Evolutionary conservation across 2,797 vertebrate species (phyloP).

Genomic region (Diplodus sargus): DNA sequence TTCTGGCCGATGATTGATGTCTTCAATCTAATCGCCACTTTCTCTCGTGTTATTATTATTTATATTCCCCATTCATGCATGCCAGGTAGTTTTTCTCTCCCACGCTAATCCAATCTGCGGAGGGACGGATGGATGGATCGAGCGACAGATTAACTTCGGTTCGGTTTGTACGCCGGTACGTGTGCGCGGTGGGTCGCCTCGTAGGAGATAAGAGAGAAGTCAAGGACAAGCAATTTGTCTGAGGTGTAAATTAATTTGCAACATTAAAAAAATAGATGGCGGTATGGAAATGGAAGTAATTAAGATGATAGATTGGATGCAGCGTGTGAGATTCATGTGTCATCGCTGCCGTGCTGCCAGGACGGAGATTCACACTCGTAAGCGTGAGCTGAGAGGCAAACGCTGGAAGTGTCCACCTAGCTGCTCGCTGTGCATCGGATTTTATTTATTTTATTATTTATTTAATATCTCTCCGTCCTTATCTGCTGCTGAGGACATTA

Average conservation of each 20-base stretch:
- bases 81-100: conserved; percentile 59
- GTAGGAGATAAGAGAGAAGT: conserved; percentile 63
- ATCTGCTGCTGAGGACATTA: not conserved
- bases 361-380: conserved; percentile 57
- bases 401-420: conserved; percentile 1
- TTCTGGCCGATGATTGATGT: conserved; percentile 63
- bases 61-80: conserved; percentile 56
- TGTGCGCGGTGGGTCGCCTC: conserved; percentile 48
- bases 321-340: conserved; percentile 75
- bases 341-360: conserved; percentile 61
- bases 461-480: not conserved
- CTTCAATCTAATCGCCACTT: conserved; percentile 58
- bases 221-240: conserved; percentile 81
- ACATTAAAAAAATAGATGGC: conserved; percentile 75
- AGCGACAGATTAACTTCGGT: conserved; percentile 65
- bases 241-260: conserved; percentile 82
- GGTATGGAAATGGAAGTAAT: conserved; percentile 84
- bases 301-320: conserved; percentile 86
- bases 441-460: not conserved
- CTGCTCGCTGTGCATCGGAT: not conserved
- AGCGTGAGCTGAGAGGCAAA: conserved; percentile 45
- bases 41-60: conserved; percentile 66
- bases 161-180: conserved; percentile 40
- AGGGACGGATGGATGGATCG: conserved; percentile 67
- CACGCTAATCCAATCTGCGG: conserved; percentile 65